Percentiles rank a stretch among this genome's conserved stretches.
phyloP scores from a whole-genome alignment of 1,140 invertebrate species.

The Heliothis virescens region DNA sequence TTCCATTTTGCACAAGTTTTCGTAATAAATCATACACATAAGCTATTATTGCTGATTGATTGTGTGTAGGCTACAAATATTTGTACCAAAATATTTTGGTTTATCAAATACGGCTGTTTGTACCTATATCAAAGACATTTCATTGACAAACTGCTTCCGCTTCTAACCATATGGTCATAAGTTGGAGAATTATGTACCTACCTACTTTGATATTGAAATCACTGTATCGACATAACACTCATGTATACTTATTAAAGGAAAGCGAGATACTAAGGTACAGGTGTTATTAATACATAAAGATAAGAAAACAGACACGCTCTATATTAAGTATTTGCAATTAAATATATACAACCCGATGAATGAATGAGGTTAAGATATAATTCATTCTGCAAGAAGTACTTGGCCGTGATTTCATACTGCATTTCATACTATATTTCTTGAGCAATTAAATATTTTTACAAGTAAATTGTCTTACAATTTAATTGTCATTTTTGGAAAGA shows the following conservation, averaged over 20 bases:
- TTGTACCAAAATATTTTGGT: too few species aligned
- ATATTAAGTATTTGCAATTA: slow-evolving; percentile 18
- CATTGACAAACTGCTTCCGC: not conserved
- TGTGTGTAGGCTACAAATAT: slow-evolving; percentile 5
- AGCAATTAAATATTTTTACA: too few species aligned
- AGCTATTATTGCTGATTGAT: not conserved
- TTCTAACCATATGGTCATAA: not conserved
- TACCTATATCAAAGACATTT: not conserved
- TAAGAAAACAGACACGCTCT: slow-evolving; percentile 17
- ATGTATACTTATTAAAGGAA: not conserved
- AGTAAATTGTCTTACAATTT: too few species aligned
- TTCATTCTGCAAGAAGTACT: not conserved
- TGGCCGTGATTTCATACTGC: not conserved
- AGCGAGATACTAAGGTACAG: slow-evolving; percentile 1
- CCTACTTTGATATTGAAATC: not conserved
- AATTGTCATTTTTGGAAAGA: not conserved
- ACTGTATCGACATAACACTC: slow-evolving; percentile 15
- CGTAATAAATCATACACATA: not conserved
- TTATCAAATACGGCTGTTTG: not conserved
- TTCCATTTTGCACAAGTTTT: not conserved
- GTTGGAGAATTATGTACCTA: not conserved
- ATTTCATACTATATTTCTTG: too few species aligned
- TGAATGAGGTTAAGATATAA: slow-evolving; percentile 27
- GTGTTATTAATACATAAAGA: slow-evolving; percentile 27
- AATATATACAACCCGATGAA: slow-evolving; percentile 14